Base-by-base conservation (phyloP, 2,113 vertebrate species). In the Calidris pygmaea region DNA sequence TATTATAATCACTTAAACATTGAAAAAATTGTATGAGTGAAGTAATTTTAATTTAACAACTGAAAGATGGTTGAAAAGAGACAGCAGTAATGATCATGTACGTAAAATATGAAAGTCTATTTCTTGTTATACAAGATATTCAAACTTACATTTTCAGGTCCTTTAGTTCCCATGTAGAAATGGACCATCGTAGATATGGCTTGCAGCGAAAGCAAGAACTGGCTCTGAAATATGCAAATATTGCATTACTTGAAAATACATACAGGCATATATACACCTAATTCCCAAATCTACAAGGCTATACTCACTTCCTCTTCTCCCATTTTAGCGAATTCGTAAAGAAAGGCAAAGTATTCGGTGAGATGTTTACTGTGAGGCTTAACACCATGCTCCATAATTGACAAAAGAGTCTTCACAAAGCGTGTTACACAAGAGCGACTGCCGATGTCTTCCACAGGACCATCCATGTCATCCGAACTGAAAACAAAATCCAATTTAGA, bases 161-260 rank as follows among this genome's bases (percentile, higher is more conserved):
- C 99, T 98, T 99, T 99, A 79, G 99, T 99, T 96, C 99, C 99
- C 99, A 99, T 99, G 98, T 99, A 99, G 98, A 99, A 99, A 96
- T 99, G 99, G 53, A 99, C 99, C 99, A 99, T 99, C 52, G 99
- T 99, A 90, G 99, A 99, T 92, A 99, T 99, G 93, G 99, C 99
- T 98, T 99, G 99, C 55, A 99, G 97, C 3, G 99, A 99, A 97
- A 99, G 98, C 94, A 99, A 94, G 98, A 99, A 99, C 97, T 99
- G 99, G 97, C 99, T 99, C 99, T 99, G 98, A 65, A 97, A 98
- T 22, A 89, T 1, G 4, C 62, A 93, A 79, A 93, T 50, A 91
- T 30, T 52, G 15, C 74, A 82, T 97, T 71, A 86, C 16, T 37
- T 74, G 27, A 76, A 68, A 77, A 88, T 10, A 56, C 53, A 17